Percentiles rank a stretch among this genome's conserved stretches.
These are phyloP conservation scores for Chanos chanos DNA, from an alignment of 2,797 vertebrate species.

Conservation along the genomic window DNA sequence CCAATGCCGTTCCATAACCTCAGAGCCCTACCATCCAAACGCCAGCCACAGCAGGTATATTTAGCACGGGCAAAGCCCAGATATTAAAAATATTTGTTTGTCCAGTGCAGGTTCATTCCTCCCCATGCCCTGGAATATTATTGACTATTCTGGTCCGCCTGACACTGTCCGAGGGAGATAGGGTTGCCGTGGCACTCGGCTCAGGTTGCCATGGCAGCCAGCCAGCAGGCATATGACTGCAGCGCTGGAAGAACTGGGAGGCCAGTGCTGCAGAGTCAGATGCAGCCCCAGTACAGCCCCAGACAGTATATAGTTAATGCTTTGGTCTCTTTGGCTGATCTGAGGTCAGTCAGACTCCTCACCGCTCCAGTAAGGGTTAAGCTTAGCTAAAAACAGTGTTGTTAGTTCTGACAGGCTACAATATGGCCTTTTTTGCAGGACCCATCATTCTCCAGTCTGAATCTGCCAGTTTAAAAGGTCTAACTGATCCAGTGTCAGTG, in stretches of 20 bases:
- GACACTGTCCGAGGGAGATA: conserved; percentile 77
- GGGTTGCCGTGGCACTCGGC: conserved; percentile 70
- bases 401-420: no score
- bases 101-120: conserved; percentile 56
- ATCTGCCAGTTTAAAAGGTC: no score
- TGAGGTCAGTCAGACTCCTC: no score
- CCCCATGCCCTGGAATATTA: conserved; percentile 72
- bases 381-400: no score
- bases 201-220: conserved; percentile 73
- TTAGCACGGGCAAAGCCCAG: conserved; percentile 61
- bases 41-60: conserved; percentile 40
- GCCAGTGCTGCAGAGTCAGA: conserved; percentile 50
- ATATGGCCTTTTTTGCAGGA: no score
- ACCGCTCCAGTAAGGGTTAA: no score
- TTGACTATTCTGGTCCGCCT: conserved; percentile 89
- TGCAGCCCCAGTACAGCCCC: no score
- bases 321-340: no score
- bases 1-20: conserved; percentile 55
- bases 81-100: conserved; percentile 77
- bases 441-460: no score
- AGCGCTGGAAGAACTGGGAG: conserved; percentile 65
- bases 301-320: no score
- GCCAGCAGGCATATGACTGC: conserved; percentile 85
- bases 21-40: conserved; percentile 43
- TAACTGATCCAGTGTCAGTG: no score